These are phyloP conservation scores for Triplophysa yarkandensis DNA, from an alignment of 2,797 vertebrate genomes.

Conservation along the genomic window DNA sequence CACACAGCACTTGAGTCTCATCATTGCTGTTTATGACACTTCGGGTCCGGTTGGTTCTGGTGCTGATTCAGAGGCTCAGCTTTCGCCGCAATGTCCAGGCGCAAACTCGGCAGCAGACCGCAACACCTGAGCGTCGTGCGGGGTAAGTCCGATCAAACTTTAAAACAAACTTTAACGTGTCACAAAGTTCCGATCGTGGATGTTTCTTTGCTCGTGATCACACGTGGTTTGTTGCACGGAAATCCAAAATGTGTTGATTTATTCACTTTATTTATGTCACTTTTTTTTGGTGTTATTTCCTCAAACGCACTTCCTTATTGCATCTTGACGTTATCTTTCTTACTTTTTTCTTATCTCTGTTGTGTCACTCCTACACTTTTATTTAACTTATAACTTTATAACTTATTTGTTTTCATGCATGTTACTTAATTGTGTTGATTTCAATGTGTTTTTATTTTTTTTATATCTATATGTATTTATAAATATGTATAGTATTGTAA, in stretches of 20 bases:
- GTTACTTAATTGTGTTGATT: too few relatives aligned
- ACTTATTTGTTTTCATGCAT: too few relatives aligned
- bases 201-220: too few relatives aligned
- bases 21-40: slow-evolving; percentile 17
- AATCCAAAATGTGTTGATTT: too few relatives aligned
- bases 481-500: too few relatives aligned
- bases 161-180: too few relatives aligned
- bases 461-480: too few relatives aligned
- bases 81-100: slow-evolving; percentile 75
- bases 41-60: slow-evolving; percentile 6
- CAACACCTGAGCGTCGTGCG: slow-evolving; percentile 81
- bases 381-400: too few relatives aligned
- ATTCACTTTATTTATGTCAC: neutral
- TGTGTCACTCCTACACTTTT: too few relatives aligned
- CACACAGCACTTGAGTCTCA: slow-evolving; percentile 44
- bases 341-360: too few relatives aligned
- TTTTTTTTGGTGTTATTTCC: neutral
- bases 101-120: slow-evolving; percentile 83
- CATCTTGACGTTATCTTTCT: slow-evolving; percentile 48
- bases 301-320: slow-evolving; percentile 60
- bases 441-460: too few relatives aligned
- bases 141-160: slow-evolving; percentile 65
- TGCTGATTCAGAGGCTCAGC: neutral
- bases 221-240: slow-evolving; percentile 39
- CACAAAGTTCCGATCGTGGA: too few relatives aligned